These are phyloP conservation scores for Heliconius nattereri DNA, from an alignment of 1,140 invertebrate genomes.

Conservation along the genomic window DNA sequence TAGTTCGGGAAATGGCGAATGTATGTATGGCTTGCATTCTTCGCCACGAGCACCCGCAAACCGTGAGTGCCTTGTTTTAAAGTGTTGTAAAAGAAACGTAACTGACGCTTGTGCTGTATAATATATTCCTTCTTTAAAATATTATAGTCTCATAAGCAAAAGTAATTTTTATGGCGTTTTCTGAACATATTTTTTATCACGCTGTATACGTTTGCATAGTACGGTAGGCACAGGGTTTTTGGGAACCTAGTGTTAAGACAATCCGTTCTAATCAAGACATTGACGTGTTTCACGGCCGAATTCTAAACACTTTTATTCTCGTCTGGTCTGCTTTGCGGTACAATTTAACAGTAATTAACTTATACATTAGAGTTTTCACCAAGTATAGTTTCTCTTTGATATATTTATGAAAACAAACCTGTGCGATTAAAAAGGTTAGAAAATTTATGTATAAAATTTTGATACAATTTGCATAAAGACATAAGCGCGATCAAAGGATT, in stretches of 20 bases:
- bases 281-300: too few relatives aligned
- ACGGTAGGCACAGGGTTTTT: too few relatives aligned
- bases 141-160: slow-evolving; percentile 45
- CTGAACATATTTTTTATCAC: not conserved
- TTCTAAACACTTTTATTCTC: not conserved
- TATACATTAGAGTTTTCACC: not conserved
- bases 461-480: slow-evolving; percentile 76
- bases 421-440: slow-evolving; percentile 25
- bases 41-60: slow-evolving; percentile 57
- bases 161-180: slow-evolving; percentile 1
- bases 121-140: slow-evolving; percentile 52
- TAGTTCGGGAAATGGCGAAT: slow-evolving; percentile 64
- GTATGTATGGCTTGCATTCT: slow-evolving; percentile 72
- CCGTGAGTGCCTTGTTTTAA: slow-evolving; percentile 74
- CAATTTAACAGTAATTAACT: not conserved
- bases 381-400: not conserved
- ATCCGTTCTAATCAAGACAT: too few relatives aligned
- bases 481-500: slow-evolving; percentile 78
- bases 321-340: not conserved
- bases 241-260: too few relatives aligned
- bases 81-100: slow-evolving; percentile 77
- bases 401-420: slow-evolving; percentile 19
- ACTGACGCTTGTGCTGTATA: slow-evolving; percentile 48
- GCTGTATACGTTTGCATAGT: too few relatives aligned
- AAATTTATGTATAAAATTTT: slow-evolving; percentile 67